Evolutionary conservation across 2,888 invertebrate genomes (phyloP).

Genomic region (Epinotia nisella): DNA sequence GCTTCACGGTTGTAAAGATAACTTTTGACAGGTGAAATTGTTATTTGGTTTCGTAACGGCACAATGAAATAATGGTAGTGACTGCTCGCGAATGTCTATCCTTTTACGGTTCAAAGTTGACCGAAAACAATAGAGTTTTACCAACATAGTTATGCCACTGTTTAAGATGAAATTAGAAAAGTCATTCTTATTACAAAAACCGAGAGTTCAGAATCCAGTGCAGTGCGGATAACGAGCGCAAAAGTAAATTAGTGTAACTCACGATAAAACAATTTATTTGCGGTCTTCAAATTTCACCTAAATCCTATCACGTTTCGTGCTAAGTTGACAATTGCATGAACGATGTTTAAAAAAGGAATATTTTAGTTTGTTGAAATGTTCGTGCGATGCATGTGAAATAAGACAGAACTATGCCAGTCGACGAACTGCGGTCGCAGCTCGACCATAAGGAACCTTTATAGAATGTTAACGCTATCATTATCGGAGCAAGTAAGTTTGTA

Average conservation of each 20-base stretch:
- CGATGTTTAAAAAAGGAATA: not conserved
- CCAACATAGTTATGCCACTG: slow-evolving; percentile 38
- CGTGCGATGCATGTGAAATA: slow-evolving; percentile 65
- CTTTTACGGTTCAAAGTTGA: slow-evolving; percentile 68
- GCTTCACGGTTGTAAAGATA: not conserved
- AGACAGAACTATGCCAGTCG: slow-evolving; percentile 53
- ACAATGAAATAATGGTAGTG: slow-evolving; percentile 52
- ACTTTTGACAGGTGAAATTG: slow-evolving; percentile 43
- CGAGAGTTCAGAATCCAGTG: slow-evolving; percentile 3
- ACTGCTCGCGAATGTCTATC: slow-evolving; percentile 54
- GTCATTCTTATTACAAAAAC: not conserved
- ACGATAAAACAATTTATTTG: slow-evolving; percentile 4
- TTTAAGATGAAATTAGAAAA: slow-evolving; percentile 36
- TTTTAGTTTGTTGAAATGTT: slow-evolving; percentile 43
- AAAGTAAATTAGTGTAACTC: slow-evolving; percentile 12
- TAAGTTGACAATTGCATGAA: slow-evolving; percentile 10
- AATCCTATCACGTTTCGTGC: slow-evolving; percentile 5
- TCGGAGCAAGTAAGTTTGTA: not conserved
- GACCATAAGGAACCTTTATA: slow-evolving; percentile 62
- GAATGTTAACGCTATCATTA: slow-evolving; percentile 58
- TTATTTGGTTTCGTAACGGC: slow-evolving; percentile 52
- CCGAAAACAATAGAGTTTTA: slow-evolving; percentile 58
- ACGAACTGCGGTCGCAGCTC: slow-evolving; percentile 58
- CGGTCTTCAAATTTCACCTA: not conserved
- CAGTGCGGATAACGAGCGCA: not conserved